Conservation (phyloP, 2,113 vertebrate species). For the Leptosomus discolor region DNA sequence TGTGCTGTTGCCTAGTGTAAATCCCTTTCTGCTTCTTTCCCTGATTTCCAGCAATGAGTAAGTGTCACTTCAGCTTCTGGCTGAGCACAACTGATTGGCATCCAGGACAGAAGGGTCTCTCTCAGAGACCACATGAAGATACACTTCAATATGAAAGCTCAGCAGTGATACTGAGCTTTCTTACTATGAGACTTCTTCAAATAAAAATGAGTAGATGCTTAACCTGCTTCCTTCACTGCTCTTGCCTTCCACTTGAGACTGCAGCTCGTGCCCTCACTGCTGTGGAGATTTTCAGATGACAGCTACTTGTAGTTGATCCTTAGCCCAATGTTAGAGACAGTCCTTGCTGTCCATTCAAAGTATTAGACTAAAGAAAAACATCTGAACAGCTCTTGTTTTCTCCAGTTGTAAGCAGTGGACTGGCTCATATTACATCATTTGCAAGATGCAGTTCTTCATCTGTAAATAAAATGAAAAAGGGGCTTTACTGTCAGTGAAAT, state of each 20-base stretch:
- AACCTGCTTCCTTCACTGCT: background rate
- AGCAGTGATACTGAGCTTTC: background rate
- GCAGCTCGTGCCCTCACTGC: background rate
- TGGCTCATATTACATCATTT: background rate
- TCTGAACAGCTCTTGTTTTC: background rate
- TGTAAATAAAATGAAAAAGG: background rate
- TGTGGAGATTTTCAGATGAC: background rate
- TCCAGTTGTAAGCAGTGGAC: background rate
- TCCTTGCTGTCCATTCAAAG: background rate
- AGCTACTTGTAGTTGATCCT: background rate
- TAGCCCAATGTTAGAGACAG: background rate
- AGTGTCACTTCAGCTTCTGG: slow-evolving; percentile 38
- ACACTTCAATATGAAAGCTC: background rate
- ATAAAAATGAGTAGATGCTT: background rate
- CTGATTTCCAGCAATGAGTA: slow-evolving; percentile 22
- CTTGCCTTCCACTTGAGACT: background rate
- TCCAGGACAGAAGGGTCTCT: slow-evolving; percentile 18
- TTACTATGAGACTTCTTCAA: background rate
- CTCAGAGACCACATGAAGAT: background rate
- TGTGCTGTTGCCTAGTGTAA: background rate
- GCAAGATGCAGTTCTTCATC: background rate
- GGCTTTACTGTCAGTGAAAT: background rate
- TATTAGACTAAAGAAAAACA: background rate
- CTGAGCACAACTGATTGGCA: slow-evolving; percentile 20
- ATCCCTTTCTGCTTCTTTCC: background rate